Conservation (phyloP, 1,140 invertebrate genomes). For the Aphidius gifuensis region DNA sequence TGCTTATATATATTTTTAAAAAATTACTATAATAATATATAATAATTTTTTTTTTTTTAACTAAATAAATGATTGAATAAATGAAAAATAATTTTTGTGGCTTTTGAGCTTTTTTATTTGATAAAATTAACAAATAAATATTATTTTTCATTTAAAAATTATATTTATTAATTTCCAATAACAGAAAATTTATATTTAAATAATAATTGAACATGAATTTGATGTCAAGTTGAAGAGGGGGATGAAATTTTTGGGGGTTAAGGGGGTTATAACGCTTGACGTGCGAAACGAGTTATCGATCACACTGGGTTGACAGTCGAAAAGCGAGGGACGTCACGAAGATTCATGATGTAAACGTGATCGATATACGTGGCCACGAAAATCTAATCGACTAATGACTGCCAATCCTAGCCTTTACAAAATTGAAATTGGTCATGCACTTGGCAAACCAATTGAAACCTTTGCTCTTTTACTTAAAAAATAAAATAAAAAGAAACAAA, state of each 20-base stretch:
- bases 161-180: too few species aligned
- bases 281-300: constrained; percentile 29
- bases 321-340: constrained; percentile 21
- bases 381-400: constrained; percentile 48
- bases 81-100: too few species aligned
- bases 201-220: too few species aligned
- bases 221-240: too few species aligned
- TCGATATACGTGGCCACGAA: constrained; percentile 30
- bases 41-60: too few species aligned
- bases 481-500: neutral
- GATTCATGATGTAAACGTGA: constrained; percentile 26
- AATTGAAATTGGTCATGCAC: constrained; percentile 24
- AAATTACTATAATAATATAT: too few species aligned
- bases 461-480: constrained; percentile 3
- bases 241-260: neutral
- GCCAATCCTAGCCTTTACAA: constrained; percentile 28
- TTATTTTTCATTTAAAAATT: too few species aligned
- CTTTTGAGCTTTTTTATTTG: too few species aligned
- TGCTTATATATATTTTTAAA: too few species aligned
- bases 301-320: constrained; percentile 20
- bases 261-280: constrained; percentile 17
- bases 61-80: too few species aligned
- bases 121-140: too few species aligned
- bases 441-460: constrained; percentile 3
- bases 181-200: too few species aligned